Evolutionary conservation across 1,140 invertebrate species (phyloP).

Genomic region (Trachymyrmex cornetzi): DNA sequence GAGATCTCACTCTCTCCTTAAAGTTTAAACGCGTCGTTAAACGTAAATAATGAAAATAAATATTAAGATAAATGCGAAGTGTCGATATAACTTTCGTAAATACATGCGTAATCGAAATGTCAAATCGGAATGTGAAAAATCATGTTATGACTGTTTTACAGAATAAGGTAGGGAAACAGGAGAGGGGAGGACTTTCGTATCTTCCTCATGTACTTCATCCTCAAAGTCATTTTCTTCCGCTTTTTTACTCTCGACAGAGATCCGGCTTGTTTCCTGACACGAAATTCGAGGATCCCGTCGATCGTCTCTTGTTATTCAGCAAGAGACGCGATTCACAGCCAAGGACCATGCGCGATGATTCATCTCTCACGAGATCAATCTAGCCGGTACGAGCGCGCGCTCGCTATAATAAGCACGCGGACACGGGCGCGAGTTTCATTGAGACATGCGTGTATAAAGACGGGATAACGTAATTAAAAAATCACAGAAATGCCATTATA

Average conservation of each 20-base stretch:
- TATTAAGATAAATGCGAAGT: conserved; percentile 38
- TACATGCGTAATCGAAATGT: not conserved
- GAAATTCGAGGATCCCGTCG: not conserved
- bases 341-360: conserved; percentile 52
- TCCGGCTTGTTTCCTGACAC: conserved; percentile 3
- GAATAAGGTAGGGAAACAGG: too few species aligned
- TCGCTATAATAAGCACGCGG: conserved; percentile 2
- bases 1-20: not conserved
- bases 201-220: not conserved
- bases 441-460: conserved; percentile 14
- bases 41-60: conserved; percentile 2
- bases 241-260: conserved; percentile 7
- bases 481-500: conserved; percentile 61
- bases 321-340: conserved; percentile 52
- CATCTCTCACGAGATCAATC: conserved; percentile 57
- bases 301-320: conserved; percentile 3
- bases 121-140: conserved; percentile 8
- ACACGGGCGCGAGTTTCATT: not conserved
- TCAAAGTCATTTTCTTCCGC: not conserved
- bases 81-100: not conserved
- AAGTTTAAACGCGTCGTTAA: not conserved
- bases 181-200: not conserved
- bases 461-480: conserved; percentile 51
- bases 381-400: conserved; percentile 3
- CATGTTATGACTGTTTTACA: not conserved